Base-by-base conservation (phyloP, 2,888 invertebrate species). In the Microplitis deprimator region DNA sequence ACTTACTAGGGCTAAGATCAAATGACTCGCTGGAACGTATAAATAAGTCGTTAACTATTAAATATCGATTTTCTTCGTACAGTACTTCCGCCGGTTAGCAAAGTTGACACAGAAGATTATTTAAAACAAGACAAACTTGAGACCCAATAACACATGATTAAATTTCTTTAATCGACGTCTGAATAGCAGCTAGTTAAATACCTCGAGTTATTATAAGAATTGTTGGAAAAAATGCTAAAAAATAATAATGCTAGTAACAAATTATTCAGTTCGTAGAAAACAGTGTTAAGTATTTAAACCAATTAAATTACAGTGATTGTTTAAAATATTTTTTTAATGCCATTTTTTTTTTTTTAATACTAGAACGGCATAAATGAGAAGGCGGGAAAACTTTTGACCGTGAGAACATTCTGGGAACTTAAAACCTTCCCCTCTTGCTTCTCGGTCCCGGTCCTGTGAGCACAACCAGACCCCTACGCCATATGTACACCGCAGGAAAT, bases 331-430 rank as follows among this genome's bases (percentile, higher is more conserved):
- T 65, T 65, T 29, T 20, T 65, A 62, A 13, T 50, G 1, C 4
- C 7, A 62, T 62, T 16, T 20, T 20, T 17, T 20, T 17, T 62
- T 17, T 20, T 5, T 17, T 7, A 62, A 62, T 6, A n/a, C 62
- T 17, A 62, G 20, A 62, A 29, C 65, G 68, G 69, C 72, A 70
- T 73, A 73, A 76, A 76, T 72, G 73, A 76, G 77, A 69, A 76
- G 82, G 83, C 82, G 77, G 85, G 84, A 86, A 87, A 89, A 88
- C 84, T 86, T 88, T 89, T 87, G 89, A 88, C 89, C 89, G 89
- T 89, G 89, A 88, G 89, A 89, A 89, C 87, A 84, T 88, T 88
- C 88, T 86, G 86, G 86, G 89, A 88, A 89, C 85, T 85, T 84
- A 77, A 82, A 81, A 78, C 75, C 73, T 75, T 78, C 80, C 85